These are phyloP conservation scores for Drosophila anomalata DNA, from an alignment of 2,888 invertebrate species.

Conservation along the genomic window DNA sequence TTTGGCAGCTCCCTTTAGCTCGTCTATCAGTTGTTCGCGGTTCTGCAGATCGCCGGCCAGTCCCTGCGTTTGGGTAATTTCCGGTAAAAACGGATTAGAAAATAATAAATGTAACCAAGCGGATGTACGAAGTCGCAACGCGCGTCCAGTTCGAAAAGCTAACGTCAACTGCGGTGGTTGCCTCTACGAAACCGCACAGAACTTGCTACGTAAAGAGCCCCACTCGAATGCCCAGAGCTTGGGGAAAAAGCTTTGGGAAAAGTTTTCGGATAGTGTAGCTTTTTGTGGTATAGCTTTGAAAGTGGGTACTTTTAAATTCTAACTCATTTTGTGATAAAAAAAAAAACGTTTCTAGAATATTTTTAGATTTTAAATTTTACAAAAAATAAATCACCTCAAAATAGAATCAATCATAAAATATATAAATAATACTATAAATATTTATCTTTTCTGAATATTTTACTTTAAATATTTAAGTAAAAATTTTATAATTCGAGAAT, in stretches of 20 bases:
- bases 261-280: constrained; percentile 1
- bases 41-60: constrained; percentile 90
- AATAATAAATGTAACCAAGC: constrained; percentile 5
- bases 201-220: constrained; percentile 32
- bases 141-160: constrained; percentile 62
- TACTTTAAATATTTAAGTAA: background rate
- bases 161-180: constrained; percentile 56
- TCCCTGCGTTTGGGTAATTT: constrained; percentile 85
- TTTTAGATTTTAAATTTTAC: too few relatives aligned
- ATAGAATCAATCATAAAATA: too few relatives aligned
- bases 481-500: background rate
- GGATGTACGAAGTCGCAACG: constrained; percentile 35
- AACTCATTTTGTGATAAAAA: background rate
- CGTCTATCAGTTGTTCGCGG: constrained; percentile 89
- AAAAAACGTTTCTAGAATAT: background rate
- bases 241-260: constrained; percentile 44
- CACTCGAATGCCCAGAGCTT: constrained; percentile 2
- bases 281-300: background rate
- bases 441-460: background rate
- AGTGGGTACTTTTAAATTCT: background rate
- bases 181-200: background rate
- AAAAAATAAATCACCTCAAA: too few relatives aligned
- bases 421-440: background rate
- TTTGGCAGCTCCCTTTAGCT: constrained; percentile 88
- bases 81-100: constrained; percentile 17